A percentile compares a stretch with the other conserved stretches of the same genome.
phyloP scores from a whole-genome alignment of 2,113 vertebrate genomes.

The Mus pahari region DNA sequence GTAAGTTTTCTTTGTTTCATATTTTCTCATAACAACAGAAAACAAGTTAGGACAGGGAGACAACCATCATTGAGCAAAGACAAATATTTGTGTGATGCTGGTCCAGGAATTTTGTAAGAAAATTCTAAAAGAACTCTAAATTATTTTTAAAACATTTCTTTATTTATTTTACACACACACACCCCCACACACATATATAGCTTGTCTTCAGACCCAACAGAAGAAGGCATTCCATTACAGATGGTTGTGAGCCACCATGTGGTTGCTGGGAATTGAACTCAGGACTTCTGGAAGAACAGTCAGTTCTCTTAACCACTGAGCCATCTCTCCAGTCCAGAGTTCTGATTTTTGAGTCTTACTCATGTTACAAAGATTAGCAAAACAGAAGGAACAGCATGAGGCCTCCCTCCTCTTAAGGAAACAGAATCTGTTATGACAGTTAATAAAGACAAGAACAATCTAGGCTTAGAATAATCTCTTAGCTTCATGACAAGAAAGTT shows the following conservation, averaged over 20 bases:
- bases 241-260: too few species aligned
- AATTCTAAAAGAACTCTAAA: neutral
- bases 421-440: neutral
- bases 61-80: neutral
- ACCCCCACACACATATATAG: too few species aligned
- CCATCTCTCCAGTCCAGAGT: too few species aligned
- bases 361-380: neutral
- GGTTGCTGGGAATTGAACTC: too few species aligned
- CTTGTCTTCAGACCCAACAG: too few species aligned
- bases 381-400: neutral
- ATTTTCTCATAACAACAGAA: neutral
- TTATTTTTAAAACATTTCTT: too few species aligned
- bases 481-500: slow-evolving; percentile 2
- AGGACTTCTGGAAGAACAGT: too few species aligned
- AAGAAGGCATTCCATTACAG: too few species aligned
- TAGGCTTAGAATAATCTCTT: neutral
- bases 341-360: neutral
- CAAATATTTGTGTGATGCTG: neutral
- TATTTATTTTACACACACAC: too few species aligned
- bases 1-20: neutral
- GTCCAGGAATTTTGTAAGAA: neutral
- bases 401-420: neutral
- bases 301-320: too few species aligned
- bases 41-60: neutral
- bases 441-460: slow-evolving; percentile 2